Evolutionary conservation across 2,797 vertebrate genomes (phyloP), one percentile per base, ranked within the genome.

Genomic region (Mionectes olivaceus): DNA sequence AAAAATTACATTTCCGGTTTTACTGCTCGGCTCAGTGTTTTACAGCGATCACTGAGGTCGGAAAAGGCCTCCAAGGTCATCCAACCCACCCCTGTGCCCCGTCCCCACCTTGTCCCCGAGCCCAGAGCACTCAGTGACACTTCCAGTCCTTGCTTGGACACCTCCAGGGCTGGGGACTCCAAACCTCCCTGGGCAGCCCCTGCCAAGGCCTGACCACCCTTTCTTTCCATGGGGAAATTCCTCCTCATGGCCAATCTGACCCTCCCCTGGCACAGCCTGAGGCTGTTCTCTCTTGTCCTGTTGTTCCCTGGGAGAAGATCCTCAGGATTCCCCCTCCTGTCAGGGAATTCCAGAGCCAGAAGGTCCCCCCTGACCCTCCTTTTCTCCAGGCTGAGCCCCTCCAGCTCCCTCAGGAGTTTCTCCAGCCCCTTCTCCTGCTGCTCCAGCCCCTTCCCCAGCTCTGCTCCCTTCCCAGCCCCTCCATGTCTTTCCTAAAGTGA

Each of bases 81-180:
- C 2, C 2, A 47, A 7, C 8, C 2, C 46, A 24, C 7, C 10
- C 12, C 27, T 46, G 9, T 22, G 39, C 27, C 49, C 0, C 3
- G 28, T 55, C 47, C 49, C n/a, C 23, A 61, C 5, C 16, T 8
- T 37, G 24, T 7, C 44, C 19, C 44, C 44, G 19, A 44, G 44
- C 44, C 44, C 44, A 44, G 19, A 44, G 44, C 24, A 19, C 12
- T 5, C 47, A 46, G 10, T 5, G 5, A 13, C 39, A 3, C 0
- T 0, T 25, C 56, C 47, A 24, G 7, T 0, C 2, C 2, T 73
- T 35, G 43, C 32, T 7, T 0, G 0, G 33, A 7, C 33, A 32
- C 35, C 10, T 63, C 41, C 49, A 41, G 9, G 10, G 2, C 0
- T 10, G 47, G 17, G 0, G 8, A 15, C 47, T 49, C 24, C 47